Percentiles rank a stretch among this genome's conserved stretches.
Conservation (phyloP, 2,888 invertebrate genomes). For the Psylliodes chrysocephalus region DNA sequence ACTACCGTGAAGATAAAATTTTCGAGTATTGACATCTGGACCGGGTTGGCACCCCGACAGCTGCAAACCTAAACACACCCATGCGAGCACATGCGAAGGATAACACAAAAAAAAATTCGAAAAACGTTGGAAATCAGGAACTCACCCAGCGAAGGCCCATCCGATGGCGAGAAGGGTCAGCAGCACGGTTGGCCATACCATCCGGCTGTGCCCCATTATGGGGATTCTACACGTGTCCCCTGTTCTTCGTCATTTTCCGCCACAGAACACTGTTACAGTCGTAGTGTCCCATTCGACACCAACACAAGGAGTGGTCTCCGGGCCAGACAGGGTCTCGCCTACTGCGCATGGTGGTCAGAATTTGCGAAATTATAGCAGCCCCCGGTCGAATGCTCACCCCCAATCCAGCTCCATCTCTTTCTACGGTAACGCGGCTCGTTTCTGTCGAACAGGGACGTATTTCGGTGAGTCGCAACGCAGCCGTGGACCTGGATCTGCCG, state of each 20-base stretch:
- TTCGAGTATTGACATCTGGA: constrained; percentile 8
- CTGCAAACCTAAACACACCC: constrained; percentile 41
- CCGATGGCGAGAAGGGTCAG: constrained; percentile 68
- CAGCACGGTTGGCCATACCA: constrained; percentile 66
- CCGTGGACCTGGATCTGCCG: constrained; percentile 66
- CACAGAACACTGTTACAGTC: constrained; percentile 60
- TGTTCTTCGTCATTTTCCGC: constrained; percentile 53
- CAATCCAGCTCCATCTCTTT: constrained; percentile 27
- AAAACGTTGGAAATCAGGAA: constrained; percentile 42
- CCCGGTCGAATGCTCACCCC: constrained; percentile 40
- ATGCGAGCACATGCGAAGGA: constrained; percentile 33
- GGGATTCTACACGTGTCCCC: constrained; percentile 66
- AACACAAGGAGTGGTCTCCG: constrained; percentile 64
- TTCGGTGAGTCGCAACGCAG: constrained; percentile 56
- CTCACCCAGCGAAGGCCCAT: constrained; percentile 66
- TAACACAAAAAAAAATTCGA: constrained; percentile 7
- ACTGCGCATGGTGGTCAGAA: constrained; percentile 60
- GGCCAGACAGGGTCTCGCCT: constrained; percentile 58
- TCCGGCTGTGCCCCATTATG: constrained; percentile 66
- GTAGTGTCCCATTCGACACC: constrained; percentile 62
- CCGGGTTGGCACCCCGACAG: constrained; percentile 22
- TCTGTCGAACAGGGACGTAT: constrained; percentile 55
- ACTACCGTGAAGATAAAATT: too few relatives aligned
- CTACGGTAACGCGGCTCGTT: background rate
- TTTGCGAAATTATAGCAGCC: constrained; percentile 61